phyloP scores from a whole-genome alignment of 2,797 vertebrate species.

The Alectoris magna region DNA sequence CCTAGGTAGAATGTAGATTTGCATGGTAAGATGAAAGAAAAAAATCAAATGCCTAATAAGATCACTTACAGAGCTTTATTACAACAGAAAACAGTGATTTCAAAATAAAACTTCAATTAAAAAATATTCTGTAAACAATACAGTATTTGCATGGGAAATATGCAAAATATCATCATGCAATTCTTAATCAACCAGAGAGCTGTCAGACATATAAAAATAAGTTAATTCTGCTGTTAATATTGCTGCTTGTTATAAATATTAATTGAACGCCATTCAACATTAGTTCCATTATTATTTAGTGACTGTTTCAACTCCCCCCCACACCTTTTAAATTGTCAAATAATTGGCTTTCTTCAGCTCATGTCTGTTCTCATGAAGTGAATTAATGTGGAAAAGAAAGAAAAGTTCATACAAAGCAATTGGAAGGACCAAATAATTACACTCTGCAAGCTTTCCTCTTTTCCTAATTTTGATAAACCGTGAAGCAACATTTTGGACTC shows the following conservation, averaged over 20 bases:
- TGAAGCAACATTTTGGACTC: neutral
- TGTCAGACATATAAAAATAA: constrained; percentile 74
- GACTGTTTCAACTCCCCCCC: constrained; percentile 23
- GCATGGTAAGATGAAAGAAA: neutral
- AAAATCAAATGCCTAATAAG: neutral
- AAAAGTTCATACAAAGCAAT: neutral
- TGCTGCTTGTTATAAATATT: constrained; percentile 68
- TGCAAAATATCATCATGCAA: constrained; percentile 64
- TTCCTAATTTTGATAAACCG: neutral
- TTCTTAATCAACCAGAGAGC: constrained; percentile 74
- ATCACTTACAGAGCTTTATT: constrained; percentile 25
- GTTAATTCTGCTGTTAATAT: constrained; percentile 70
- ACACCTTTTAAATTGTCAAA: constrained; percentile 48
- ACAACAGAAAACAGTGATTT: constrained; percentile 44
- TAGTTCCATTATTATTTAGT: constrained; percentile 69
- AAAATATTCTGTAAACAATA: constrained; percentile 77
- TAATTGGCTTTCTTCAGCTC: constrained; percentile 68
- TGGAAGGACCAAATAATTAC: neutral
- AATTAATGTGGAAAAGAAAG: neutral
- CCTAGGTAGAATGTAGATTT: neutral
- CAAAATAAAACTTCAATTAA: constrained; percentile 67
- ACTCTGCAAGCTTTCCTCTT: neutral
- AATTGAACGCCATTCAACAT: constrained; percentile 72
- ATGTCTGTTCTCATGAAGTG: neutral
- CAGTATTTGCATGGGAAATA: constrained; percentile 62